Base-by-base conservation (phyloP, 2,888 invertebrate species). In the Ischnura elegans region DNA sequence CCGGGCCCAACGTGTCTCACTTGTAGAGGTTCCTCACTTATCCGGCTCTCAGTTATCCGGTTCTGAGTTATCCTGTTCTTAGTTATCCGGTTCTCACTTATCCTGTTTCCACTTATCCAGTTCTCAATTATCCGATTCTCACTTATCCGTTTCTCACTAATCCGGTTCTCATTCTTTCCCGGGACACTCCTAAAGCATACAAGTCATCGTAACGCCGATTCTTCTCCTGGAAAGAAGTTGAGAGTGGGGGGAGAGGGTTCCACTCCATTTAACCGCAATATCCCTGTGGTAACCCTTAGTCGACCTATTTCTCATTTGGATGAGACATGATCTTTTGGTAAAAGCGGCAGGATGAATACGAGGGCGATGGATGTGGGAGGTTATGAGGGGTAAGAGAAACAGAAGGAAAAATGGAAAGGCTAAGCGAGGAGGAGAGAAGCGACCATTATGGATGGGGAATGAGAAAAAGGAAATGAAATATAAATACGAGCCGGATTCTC, bases 231-330 rank as follows among this genome's bases (percentile, higher is more conserved):
- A 76, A 76, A 76, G 36, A 36, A 76, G 76, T 76, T 36, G n/a
- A n/a, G n/a, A n/a, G n/a, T 13, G 16, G 76, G 4, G 10, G 36
- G 51, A 19, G 51, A 19, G 19, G 19, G 19, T 1, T 13, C 13
- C 76, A 76, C 76, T 76, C 76, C 76, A 76, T 76, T 76, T 76
- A 76, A 76, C 76, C 76, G 36, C 76, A 76, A 76, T 76, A 36
- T 76, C 76, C 29, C 36, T 8, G 36, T 36, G 76, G 76, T 76
- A 76, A 76, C 76, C 76, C 76, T 76, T 36, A 76, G 36, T 76
- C 76, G 76, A 76, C 76, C 76, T 76, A 76, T 76, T 76, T 76
- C 76, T 76, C 76, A 36, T 36, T 25, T n/a, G 76, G 29, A 76
- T 76, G 76, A 76, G 29, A 2, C 29, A 76, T 76, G 2, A 36